Conservation (phyloP, 2,888 invertebrate species). For the Neria commutata region DNA sequence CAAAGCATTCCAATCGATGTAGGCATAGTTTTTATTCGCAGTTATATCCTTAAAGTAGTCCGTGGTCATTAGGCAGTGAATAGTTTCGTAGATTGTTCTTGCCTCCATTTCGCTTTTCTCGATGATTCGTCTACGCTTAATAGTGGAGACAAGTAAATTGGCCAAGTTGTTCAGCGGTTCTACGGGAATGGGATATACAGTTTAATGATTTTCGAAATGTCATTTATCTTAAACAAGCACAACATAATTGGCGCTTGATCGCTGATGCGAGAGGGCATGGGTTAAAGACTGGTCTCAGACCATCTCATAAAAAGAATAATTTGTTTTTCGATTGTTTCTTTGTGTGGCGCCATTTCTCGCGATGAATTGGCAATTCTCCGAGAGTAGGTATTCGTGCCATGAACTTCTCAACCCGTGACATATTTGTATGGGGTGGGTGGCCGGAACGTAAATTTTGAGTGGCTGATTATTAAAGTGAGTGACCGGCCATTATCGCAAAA, state of each 20-base stretch:
- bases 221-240: background rate
- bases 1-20: conserved; percentile 52
- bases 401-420: too few species aligned
- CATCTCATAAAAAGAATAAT: background rate
- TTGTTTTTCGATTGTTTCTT: too few species aligned
- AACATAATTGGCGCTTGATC: background rate
- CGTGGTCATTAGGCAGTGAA: conserved; percentile 38
- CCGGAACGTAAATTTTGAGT: too few species aligned
- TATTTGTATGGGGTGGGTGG: too few species aligned
- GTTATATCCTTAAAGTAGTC: conserved; percentile 47
- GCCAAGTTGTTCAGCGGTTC: conserved; percentile 43
- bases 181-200: conserved; percentile 12
- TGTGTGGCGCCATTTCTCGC: too few species aligned
- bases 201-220: too few species aligned
- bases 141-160: conserved; percentile 32
- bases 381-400: too few species aligned
- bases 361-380: too few species aligned
- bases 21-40: conserved; percentile 44
- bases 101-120: conserved; percentile 48
- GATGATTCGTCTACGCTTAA: conserved; percentile 43
- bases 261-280: too few species aligned
- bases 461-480: too few species aligned
- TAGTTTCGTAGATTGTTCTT: conserved; percentile 44
- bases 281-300: too few species aligned
- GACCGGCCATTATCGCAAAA: too few species aligned